Percentiles rank a stretch among this genome's conserved stretches.
These are phyloP conservation scores for Nyctibius grandis DNA, from an alignment of 2,797 vertebrate species.

Conservation along the genomic window DNA sequence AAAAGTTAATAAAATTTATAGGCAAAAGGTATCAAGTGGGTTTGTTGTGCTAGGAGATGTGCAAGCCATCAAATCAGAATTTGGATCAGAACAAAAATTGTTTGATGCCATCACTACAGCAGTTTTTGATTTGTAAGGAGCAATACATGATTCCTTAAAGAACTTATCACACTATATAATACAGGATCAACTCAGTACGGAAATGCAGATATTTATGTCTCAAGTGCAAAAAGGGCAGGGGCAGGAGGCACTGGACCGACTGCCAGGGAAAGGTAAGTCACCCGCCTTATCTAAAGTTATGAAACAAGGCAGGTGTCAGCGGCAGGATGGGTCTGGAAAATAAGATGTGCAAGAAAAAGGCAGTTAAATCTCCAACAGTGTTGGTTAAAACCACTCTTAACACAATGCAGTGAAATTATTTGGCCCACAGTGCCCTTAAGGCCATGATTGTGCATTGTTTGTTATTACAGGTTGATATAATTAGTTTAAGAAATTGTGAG, in stretches of 20 bases:
- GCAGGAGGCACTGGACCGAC: neutral
- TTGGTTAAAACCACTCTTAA: neutral
- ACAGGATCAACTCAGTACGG: neutral
- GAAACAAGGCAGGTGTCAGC: neutral
- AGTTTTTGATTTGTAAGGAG: neutral
- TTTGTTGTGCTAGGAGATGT: neutral
- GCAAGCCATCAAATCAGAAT: neutral
- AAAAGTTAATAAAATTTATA: neutral
- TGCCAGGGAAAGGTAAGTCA: neutral
- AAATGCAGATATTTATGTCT: neutral
- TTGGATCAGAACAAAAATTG: neutral
- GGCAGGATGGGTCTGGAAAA: neutral
- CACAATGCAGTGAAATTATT: neutral
- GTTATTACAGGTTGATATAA: neutral
- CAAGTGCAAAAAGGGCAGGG: neutral
- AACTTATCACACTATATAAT: neutral
- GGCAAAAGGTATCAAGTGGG: neutral
- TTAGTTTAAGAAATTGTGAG: neutral
- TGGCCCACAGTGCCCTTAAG: rapidly evolving
- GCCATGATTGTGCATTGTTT: neutral
- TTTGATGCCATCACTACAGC: neutral
- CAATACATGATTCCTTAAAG: neutral
- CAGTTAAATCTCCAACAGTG: neutral
- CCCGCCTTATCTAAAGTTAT: neutral
- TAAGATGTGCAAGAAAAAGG: neutral